phyloP scores from a whole-genome alignment of 2,797 vertebrate genomes.

The Hydrocynus forskahlii region DNA sequence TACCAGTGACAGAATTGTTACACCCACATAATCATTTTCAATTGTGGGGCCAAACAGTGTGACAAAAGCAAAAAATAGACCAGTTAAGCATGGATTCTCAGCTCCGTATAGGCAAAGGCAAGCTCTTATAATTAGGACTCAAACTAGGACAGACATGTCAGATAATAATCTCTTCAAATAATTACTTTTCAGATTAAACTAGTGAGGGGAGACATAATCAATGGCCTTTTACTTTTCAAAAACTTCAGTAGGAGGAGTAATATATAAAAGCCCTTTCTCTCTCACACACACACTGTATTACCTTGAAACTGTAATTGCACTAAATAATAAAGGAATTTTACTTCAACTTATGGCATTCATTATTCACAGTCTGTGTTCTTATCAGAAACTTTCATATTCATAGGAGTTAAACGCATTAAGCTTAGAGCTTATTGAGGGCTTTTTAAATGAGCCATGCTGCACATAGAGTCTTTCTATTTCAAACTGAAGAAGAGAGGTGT shows the following conservation, averaged over 20 bases:
- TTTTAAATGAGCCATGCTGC: background rate
- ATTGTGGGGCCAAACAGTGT: constrained; percentile 1
- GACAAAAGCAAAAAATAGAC: constrained; percentile 8
- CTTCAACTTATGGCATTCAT: constrained; percentile 23
- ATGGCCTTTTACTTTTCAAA: background rate
- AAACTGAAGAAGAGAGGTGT: constrained; percentile 23
- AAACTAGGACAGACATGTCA: background rate
- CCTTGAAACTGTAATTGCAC: constrained; percentile 44
- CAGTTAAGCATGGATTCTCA: background rate
- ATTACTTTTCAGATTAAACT: background rate
- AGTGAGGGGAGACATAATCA: background rate
- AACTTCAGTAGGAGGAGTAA: background rate
- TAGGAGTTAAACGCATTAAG: constrained; percentile 32
- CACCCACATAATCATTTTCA: constrained; percentile 14
- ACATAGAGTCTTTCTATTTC: constrained; percentile 14
- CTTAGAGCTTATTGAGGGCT: constrained; percentile 4
- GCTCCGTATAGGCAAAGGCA: background rate
- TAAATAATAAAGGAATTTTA: constrained; percentile 42
- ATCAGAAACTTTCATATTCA: constrained; percentile 46
- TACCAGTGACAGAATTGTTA: constrained; percentile 4
- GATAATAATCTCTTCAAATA: constrained; percentile 2
- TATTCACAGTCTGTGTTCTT: constrained; percentile 24
- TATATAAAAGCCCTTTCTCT: constrained; percentile 11
- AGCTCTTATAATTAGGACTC: background rate
- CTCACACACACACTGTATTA: constrained; percentile 5